Base-by-base conservation (phyloP, 2,113 vertebrate species). In the Oriolus oriolus region DNA sequence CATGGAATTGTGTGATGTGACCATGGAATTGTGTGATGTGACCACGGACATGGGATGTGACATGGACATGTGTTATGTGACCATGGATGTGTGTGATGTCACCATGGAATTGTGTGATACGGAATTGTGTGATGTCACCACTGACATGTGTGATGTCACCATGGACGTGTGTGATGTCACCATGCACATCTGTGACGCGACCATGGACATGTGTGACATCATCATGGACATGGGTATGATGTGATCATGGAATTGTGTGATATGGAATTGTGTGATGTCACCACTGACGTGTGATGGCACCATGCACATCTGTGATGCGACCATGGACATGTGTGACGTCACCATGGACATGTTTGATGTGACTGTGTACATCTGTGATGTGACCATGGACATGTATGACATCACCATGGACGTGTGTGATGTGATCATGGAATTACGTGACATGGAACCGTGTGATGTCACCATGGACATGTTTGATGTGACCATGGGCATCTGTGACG, bases 111-210 rank as follows among this genome's bases (percentile, higher is more conserved):
- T 42, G 41, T 4, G 18, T 6, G 21, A 65, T 44, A 1, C 1
- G 6, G 63, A 13, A 1, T 2, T 20, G 16, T 4, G 7, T 1
- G 22, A 44, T 6, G 10, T 5, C 15, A 80, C 44, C 15, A 0
- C 4, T 10, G 39, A 10, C 1, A 2, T 10, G 33, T 27, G 10
- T 18, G 59, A 39, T 39, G 54, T n/a, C 3, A 57, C 19, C 15
- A 15, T 35, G 24, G 19, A 23, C 4, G 3, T 13, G 35, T 59
- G 14, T 59, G 56, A 57, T 23, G 13, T 35, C 4, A 21, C 27
- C 28, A 41, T 41, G 41, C 11, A 41, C 8, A 14, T 8, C 31
- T 16, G 9, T 15, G 56, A 37, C 26, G 30, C 33, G 3, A 54
- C 30, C 11, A 18, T 23, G 30, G 11, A 14, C 5, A 5, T 17